Evolutionary conservation across 2,888 invertebrate species (phyloP).

Genomic region (Diloba caeruleocephala): DNA sequence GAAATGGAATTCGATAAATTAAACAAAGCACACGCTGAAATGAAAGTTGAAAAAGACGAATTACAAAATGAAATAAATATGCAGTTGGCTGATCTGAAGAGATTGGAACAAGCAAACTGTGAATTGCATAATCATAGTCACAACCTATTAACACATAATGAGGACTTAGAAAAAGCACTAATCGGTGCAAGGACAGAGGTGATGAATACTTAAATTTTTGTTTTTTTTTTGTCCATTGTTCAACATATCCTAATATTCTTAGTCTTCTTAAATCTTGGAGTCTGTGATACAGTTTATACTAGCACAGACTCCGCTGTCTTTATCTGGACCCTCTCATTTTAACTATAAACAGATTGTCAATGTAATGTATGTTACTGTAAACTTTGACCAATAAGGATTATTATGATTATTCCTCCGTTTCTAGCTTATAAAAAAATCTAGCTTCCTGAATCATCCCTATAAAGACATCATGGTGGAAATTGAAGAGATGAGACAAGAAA

Average conservation of each 20-base stretch:
- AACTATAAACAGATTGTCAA: too few species aligned
- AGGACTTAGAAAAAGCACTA: constrained; percentile 73
- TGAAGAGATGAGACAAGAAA: constrained; percentile 73
- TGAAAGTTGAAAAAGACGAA: constrained; percentile 67
- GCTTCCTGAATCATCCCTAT: constrained; percentile 45
- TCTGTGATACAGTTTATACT: too few species aligned
- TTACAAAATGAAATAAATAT: constrained; percentile 64
- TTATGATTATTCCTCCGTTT: neutral
- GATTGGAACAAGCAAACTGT: constrained; percentile 65
- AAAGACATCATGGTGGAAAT: constrained; percentile 68
- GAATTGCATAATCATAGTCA: constrained; percentile 65
- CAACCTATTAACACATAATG: constrained; percentile 65
- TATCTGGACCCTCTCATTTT: too few species aligned
- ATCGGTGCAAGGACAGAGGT: constrained; percentile 73
- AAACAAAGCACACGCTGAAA: constrained; percentile 57
- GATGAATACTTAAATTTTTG: too few species aligned
- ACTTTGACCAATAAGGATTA: too few species aligned
- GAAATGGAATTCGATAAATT: constrained; percentile 66
- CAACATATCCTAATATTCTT: too few species aligned
- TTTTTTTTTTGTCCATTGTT: too few species aligned
- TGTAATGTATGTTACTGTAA: too few species aligned
- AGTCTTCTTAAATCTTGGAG: too few species aligned
- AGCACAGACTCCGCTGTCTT: too few species aligned
- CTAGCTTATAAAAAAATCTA: constrained; percentile 56
- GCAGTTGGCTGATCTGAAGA: constrained; percentile 59